Percentiles rank a stretch among this genome's conserved stretches.
phyloP scores from a whole-genome alignment of 2,797 vertebrate species.

The Neosilurus hyrtlii region DNA sequence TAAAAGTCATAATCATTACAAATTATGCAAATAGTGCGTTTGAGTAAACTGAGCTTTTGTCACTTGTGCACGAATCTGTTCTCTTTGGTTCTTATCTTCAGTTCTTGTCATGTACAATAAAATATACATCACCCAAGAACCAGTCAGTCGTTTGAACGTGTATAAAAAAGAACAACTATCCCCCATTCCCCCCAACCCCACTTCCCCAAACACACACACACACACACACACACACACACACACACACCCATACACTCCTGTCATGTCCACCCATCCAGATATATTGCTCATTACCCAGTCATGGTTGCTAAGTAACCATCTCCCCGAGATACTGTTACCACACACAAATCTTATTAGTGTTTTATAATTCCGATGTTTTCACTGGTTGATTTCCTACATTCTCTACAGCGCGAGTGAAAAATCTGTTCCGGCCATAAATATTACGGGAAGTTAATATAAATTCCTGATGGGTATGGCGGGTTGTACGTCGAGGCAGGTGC shows the following conservation, averaged over 20 bases:
- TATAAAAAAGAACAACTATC: neutral
- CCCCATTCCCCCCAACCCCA: too few relatives aligned
- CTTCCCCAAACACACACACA: too few relatives aligned
- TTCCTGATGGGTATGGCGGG: neutral
- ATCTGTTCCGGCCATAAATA: neutral
- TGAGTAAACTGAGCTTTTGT: constrained; percentile 1
- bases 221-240: too few relatives aligned
- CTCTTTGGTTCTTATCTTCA: neutral
- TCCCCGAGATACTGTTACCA: constrained; percentile 48
- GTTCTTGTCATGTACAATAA: neutral
- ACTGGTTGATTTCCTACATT: constrained; percentile 24
- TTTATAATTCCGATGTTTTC: constrained; percentile 49
- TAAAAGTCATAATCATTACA: constrained; percentile 2
- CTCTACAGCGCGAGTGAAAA: neutral
- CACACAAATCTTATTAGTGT: constrained; percentile 53
- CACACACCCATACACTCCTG: neutral
- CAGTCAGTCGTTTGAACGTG: neutral
- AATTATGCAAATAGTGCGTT: neutral
- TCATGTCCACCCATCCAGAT: constrained; percentile 21
- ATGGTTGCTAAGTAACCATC: constrained; percentile 57
- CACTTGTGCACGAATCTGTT: neutral
- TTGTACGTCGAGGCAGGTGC: neutral
- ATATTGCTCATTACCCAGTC: constrained; percentile 46
- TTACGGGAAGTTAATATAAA: neutral
- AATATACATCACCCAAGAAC: neutral